Conservation (phyloP, 2,888 invertebrate species). For the Drosophila antonietae region DNA sequence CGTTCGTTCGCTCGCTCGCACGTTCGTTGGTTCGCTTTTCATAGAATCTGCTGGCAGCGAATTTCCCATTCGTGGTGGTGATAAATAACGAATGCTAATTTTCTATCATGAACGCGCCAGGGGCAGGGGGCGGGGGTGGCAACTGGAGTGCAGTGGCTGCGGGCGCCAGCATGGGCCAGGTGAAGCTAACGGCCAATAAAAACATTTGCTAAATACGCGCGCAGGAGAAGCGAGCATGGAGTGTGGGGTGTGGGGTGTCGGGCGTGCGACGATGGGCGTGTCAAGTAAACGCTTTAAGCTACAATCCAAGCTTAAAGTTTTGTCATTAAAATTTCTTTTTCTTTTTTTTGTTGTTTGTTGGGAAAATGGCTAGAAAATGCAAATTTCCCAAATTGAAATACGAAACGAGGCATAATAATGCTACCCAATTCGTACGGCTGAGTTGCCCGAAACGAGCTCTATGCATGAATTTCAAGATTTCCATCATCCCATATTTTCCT, state of each 20-base stretch:
- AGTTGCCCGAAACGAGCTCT: conserved; percentile 13
- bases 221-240: conserved; percentile 17
- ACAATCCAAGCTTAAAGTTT: conserved; percentile 55
- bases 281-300: conserved; percentile 49
- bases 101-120: conserved; percentile 53
- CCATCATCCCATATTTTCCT: conserved; percentile 11
- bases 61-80: conserved; percentile 55
- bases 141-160: conserved; percentile 7
- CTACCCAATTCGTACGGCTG: conserved; percentile 17
- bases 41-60: conserved; percentile 36
- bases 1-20: not conserved
- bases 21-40: conserved; percentile 5
- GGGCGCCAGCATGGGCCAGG: conserved; percentile 56
- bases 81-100: conserved; percentile 78
- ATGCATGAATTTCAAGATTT: conserved; percentile 25
- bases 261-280: not conserved
- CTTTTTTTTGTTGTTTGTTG: too few species aligned
- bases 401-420: conserved; percentile 42
- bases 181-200: conserved; percentile 80
- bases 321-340: conserved; percentile 51
- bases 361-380: conserved; percentile 50
- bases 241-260: not conserved
- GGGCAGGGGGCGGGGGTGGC: not conserved
- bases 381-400: conserved; percentile 51
- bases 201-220: conserved; percentile 66